Percentiles rank a stretch among this genome's conserved stretches.
Evolutionary conservation across 2,888 invertebrate genomes (phyloP).

Genomic region (Epirrhoe tristata): DNA sequence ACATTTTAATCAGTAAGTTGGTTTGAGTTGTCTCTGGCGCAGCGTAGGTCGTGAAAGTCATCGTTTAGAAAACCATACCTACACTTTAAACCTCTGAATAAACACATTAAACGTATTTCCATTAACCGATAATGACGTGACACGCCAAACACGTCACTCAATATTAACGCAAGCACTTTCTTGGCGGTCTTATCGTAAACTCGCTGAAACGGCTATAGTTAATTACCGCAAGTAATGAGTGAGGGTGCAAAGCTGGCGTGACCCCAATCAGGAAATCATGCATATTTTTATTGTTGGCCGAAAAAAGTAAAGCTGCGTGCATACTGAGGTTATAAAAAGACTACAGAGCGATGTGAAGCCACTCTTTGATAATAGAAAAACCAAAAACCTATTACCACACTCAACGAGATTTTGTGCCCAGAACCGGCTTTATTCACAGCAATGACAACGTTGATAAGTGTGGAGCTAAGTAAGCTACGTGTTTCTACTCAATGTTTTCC

Average conservation of each 20-base stretch:
- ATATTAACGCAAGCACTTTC: slow-evolving; percentile 27
- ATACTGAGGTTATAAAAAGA: background rate
- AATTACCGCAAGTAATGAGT: slow-evolving; percentile 31
- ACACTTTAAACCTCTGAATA: background rate
- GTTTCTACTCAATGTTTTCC: too few relatives aligned
- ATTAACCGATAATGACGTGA: slow-evolving; percentile 15
- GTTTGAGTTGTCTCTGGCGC: too few relatives aligned
- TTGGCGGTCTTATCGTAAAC: slow-evolving; percentile 28
- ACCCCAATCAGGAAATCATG: slow-evolving; percentile 24
- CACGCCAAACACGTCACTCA: slow-evolving; percentile 30
- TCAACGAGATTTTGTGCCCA: too few relatives aligned
- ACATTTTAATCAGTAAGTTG: too few relatives aligned
- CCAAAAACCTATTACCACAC: too few relatives aligned
- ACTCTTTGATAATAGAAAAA: too few relatives aligned
- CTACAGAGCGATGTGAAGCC: background rate
- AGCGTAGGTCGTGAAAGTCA: too few relatives aligned
- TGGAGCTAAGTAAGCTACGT: too few relatives aligned
- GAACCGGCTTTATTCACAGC: too few relatives aligned
- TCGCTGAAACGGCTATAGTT: slow-evolving; percentile 26
- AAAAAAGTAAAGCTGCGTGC: background rate
- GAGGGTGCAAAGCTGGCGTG: slow-evolving; percentile 30
- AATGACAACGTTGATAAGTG: too few relatives aligned
- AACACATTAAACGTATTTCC: background rate
- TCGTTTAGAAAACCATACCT: background rate
- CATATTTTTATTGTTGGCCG: slow-evolving; percentile 18